Evolutionary conservation across 2,888 invertebrate genomes (phyloP), one percentile per base, ranked within the genome.

Genomic region (Pegoplata infirma): DNA sequence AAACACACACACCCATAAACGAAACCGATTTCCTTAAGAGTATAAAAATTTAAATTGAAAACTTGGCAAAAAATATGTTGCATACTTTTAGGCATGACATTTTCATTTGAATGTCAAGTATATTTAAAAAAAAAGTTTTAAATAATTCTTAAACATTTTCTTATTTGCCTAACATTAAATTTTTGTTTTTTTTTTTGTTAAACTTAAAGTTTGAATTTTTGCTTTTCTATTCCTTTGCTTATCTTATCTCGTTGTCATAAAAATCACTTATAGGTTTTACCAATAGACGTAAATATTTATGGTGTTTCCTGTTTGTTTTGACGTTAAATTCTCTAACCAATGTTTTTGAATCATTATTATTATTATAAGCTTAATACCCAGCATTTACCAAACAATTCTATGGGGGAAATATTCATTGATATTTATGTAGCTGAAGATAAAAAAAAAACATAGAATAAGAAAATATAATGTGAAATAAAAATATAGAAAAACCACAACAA

Each of bases 231-330:
- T 12, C 16, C 23, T 51, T 23, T 32, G 49, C 40, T 63, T 71
- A 61, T 71, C 66, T 36, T 46, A 64, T 21, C n/a, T n/a, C 21
- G 23, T 59, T 66, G 68, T 59, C 58, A 73, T 64, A 73, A 73
- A 73, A 69, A 68, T 63, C 74, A 47, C 68, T 74, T 74, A 64
- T 63, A 59, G 69, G 36, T 64, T 66, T 49, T 63, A 10, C 8
- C 28, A 7, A 67, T 53, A 53, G 59, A 55, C 69, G 66, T 69
- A 79, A 75, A 79, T 75, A 79, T 79, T 79, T 79, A 75, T 75
- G 55, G 49, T 46, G 55, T 21, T 58, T 69, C 47, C 32, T 40
- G 21, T 67, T 69, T 64, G 46, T 69, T 74, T 69, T 66, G 49
- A 46, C 58, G 61, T 73, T 77, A 68, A 73, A 53, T 56, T 44